phyloP scores from a whole-genome alignment of 2,888 invertebrate genomes.

The Hirtodrosophila confusa region DNA sequence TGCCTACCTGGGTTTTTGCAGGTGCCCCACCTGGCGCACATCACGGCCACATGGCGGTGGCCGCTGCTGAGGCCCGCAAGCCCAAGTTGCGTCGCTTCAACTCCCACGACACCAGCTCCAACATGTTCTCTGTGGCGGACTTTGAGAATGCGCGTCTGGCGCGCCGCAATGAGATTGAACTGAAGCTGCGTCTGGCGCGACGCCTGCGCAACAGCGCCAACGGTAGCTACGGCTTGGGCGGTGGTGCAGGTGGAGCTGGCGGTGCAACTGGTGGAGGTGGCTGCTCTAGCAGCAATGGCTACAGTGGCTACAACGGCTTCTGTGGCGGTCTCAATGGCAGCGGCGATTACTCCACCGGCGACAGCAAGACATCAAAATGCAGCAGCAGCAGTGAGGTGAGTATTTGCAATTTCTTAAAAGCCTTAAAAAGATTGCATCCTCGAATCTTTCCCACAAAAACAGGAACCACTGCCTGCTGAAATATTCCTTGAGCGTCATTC shows the following conservation, averaged over 20 bases:
- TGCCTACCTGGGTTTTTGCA: constrained; percentile 49
- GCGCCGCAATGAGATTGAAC: constrained; percentile 84
- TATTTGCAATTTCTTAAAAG: neutral
- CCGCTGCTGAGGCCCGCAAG: constrained; percentile 80
- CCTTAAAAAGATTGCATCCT: too few species aligned
- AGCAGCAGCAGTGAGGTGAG: constrained; percentile 83
- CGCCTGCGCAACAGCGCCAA: constrained; percentile 82
- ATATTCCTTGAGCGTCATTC: constrained; percentile 83
- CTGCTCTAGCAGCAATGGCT: constrained; percentile 4
- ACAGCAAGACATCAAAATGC: constrained; percentile 83
- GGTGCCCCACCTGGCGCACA: constrained; percentile 67
- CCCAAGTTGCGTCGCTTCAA: constrained; percentile 84
- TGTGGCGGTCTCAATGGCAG: constrained; percentile 71
- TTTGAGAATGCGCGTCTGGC: constrained; percentile 84
- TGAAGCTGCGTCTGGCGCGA: constrained; percentile 82
- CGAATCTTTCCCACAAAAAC: constrained; percentile 4
- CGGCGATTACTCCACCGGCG: constrained; percentile 84
- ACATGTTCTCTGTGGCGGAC: constrained; percentile 84
- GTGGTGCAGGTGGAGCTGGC: constrained; percentile 17
- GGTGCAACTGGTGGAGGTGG: constrained; percentile 8
- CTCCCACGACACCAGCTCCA: constrained; percentile 84
- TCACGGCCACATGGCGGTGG: constrained; percentile 61
- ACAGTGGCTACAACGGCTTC: constrained; percentile 53
- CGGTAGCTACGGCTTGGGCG: constrained; percentile 73
- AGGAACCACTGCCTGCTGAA: constrained; percentile 83